phyloP scores from a whole-genome alignment of 1,140 invertebrate genomes.

The Chlorops oryzae region DNA sequence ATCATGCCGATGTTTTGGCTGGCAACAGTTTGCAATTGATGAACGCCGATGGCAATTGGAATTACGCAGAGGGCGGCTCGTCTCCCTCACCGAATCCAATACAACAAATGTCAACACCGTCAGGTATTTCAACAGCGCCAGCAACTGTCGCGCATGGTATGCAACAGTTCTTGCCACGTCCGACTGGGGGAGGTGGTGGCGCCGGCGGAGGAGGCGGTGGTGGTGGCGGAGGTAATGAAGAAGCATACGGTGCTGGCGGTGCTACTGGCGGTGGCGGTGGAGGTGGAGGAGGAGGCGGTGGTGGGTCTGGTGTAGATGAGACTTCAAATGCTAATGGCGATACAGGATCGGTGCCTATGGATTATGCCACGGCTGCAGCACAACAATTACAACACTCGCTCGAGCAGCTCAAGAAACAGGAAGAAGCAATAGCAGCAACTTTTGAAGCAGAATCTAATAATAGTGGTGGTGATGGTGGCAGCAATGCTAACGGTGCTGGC shows the following conservation, averaged over 20 bases:
- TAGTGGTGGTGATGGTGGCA: no score
- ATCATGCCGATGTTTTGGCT: constrained; percentile 33
- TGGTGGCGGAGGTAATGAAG: constrained; percentile 9
- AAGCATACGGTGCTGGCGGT: constrained; percentile 29
- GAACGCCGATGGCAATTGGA: constrained; percentile 40
- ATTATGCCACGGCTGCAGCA: constrained; percentile 40
- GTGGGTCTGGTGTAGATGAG: constrained; percentile 10
- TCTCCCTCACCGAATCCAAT: constrained; percentile 15
- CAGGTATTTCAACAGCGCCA: constrained; percentile 38
- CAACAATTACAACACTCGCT: constrained; percentile 38
- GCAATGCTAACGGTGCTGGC: background rate
- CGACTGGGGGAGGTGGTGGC: constrained; percentile 4
- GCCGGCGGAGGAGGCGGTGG: background rate
- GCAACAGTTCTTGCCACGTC: constrained; percentile 30
- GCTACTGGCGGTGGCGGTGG: constrained; percentile 33
- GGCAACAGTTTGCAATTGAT: constrained; percentile 41
- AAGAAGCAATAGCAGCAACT: constrained; percentile 28
- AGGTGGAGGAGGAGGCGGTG: constrained; percentile 7
- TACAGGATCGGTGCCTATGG: constrained; percentile 29
- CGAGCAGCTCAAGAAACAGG: constrained; percentile 39
- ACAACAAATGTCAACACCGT: constrained; percentile 18
- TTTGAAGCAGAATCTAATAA: no score
- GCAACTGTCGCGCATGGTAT: constrained; percentile 42
- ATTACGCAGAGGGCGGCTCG: constrained; percentile 21
- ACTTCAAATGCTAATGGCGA: constrained; percentile 23